Percentiles rank a stretch among this genome's conserved stretches.
These are phyloP conservation scores for Asarcornis scutulata DNA, from an alignment of 2,113 vertebrate genomes.

Conservation along the genomic window DNA sequence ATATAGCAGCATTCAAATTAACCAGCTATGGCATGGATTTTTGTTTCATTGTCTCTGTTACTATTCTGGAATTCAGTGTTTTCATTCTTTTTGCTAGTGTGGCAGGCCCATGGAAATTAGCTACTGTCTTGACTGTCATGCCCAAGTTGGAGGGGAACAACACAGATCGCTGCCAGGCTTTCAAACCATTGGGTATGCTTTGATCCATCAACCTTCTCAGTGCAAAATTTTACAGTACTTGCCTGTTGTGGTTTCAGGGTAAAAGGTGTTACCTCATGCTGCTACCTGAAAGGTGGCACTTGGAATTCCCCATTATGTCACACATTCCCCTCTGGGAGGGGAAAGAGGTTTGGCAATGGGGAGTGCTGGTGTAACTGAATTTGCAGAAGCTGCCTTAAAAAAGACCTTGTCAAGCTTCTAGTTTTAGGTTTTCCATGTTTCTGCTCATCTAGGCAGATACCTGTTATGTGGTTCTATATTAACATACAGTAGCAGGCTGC, in stretches of 20 bases:
- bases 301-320: background rate
- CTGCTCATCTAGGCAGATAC: background rate
- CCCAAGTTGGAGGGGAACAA: constrained; percentile 65
- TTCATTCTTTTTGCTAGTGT: constrained; percentile 77
- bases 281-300: background rate
- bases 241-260: background rate
- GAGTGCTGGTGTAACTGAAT: background rate
- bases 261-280: background rate
- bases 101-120: constrained; percentile 80
- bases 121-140: constrained; percentile 80
- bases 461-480: background rate
- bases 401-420: background rate
- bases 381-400: background rate
- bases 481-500: background rate
- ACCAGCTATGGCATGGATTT: background rate
- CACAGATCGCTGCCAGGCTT: constrained; percentile 70
- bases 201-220: background rate
- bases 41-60: background rate
- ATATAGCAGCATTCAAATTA: background rate
- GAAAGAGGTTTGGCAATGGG: background rate
- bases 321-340: background rate
- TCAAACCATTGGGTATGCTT: background rate
- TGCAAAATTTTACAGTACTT: background rate
- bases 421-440: background rate
- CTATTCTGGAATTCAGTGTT: background rate